phyloP scores from a whole-genome alignment of 1,140 invertebrate species.

The Cotesia typhae region DNA sequence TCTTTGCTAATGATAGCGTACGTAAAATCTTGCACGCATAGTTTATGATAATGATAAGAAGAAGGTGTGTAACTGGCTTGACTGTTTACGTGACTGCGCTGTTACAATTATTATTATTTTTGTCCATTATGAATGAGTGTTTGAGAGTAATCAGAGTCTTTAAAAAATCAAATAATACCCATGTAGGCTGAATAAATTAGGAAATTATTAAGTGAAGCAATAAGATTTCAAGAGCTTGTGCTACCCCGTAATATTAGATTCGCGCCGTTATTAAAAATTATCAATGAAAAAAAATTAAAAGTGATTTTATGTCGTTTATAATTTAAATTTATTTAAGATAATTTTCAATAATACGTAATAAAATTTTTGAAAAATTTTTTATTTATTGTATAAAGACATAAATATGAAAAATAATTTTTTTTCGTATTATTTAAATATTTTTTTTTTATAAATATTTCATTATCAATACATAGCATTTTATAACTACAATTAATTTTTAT shows the following conservation, averaged over 20 bases:
- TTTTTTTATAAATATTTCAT: too few relatives aligned
- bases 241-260: slow-evolving; percentile 46
- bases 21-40: slow-evolving; percentile 6
- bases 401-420: too few relatives aligned
- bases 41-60: slow-evolving; percentile 10
- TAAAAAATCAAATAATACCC: not conserved
- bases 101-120: not conserved
- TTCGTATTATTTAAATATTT: too few relatives aligned
- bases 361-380: too few relatives aligned
- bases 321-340: not conserved
- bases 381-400: too few relatives aligned
- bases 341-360: too few relatives aligned
- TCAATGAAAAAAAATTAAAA: slow-evolving; percentile 42
- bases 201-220: slow-evolving; percentile 54
- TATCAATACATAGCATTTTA: too few relatives aligned
- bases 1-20: slow-evolving; percentile 44
- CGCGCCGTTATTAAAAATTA: slow-evolving; percentile 61
- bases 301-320: not conserved
- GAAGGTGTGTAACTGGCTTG: not conserved
- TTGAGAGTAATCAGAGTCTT: not conserved
- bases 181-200: slow-evolving; percentile 35
- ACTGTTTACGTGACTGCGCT: slow-evolving; percentile 2
- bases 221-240: slow-evolving; percentile 61
- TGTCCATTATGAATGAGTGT: not conserved
- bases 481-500: too few relatives aligned